Conservation (phyloP, 2,888 invertebrate species). For the Tipula helvola region DNA sequence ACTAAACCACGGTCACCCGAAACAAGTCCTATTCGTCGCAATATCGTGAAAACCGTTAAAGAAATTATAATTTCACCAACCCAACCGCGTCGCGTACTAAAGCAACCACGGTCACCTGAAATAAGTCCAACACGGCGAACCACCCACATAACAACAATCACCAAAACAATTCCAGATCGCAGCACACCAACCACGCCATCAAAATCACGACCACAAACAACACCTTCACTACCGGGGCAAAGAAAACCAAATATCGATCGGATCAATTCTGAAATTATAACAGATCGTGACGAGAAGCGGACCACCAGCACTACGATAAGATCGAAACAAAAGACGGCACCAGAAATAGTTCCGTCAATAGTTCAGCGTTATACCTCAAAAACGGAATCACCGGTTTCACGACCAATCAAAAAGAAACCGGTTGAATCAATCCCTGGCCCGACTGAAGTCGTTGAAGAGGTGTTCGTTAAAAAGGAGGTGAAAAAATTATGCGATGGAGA, state of each 20-base stretch:
- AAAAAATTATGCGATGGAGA: slow-evolving; percentile 18
- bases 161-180: neutral
- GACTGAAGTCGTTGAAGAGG: slow-evolving; percentile 22
- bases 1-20: slow-evolving; percentile 16
- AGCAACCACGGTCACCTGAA: slow-evolving; percentile 15
- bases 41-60: slow-evolving; percentile 16
- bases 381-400: neutral
- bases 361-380: neutral
- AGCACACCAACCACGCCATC: neutral
- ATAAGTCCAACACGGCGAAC: slow-evolving; percentile 17
- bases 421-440: neutral
- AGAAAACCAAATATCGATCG: neutral
- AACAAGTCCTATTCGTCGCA: slow-evolving; percentile 18
- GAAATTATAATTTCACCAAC: slow-evolving; percentile 16
- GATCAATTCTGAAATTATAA: neutral
- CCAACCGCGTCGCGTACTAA: neutral
- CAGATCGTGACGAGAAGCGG: neutral
- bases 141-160: neutral
- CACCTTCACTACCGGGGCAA: neutral
- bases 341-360: neutral
- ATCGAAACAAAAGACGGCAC: neutral
- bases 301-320: neutral
- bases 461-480: slow-evolving; percentile 25
- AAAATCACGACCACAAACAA: neutral
- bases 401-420: neutral